A percentile compares a stretch with the other conserved stretches of the same genome.
These are phyloP conservation scores for Centrocercus urophasianus DNA, from an alignment of 2,113 vertebrate species.

Conservation along the genomic window DNA sequence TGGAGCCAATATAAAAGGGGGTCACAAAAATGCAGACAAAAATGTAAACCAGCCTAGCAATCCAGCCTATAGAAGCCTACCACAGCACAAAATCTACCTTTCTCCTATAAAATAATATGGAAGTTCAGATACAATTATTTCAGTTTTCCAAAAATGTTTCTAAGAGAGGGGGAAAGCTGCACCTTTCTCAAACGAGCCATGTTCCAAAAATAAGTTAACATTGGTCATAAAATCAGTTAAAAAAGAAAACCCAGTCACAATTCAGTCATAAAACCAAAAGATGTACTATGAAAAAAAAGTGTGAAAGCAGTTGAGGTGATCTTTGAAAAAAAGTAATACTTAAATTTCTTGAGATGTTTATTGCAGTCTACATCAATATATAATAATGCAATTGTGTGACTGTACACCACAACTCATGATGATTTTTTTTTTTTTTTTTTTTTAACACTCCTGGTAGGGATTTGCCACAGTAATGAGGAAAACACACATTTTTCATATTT, in stretches of 20 bases:
- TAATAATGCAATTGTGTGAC: neutral
- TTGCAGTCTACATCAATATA: neutral
- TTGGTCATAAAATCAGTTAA: constrained; percentile 9
- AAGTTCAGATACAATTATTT: neutral
- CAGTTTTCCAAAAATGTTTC: neutral
- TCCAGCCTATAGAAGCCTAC: neutral
- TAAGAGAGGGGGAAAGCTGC: neutral
- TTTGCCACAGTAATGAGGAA: constrained; percentile 41
- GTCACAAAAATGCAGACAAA: neutral
- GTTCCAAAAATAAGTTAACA: neutral
- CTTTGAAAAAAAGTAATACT: constrained; percentile 31
- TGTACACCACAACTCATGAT: constrained; percentile 8
- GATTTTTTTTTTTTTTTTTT: neutral
- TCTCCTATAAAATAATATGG: rapidly evolving
- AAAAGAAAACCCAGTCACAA: constrained; percentile 15
- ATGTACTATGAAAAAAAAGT: constrained; percentile 28
- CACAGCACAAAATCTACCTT: neutral
- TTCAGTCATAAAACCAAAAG: constrained; percentile 36
- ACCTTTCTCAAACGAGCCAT: neutral
- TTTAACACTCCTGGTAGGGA: neutral
- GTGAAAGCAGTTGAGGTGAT: constrained; percentile 11
- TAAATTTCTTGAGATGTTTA: constrained; percentile 48
- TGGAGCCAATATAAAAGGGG: neutral
- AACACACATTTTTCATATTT: constrained; percentile 51
- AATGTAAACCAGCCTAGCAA: neutral